phyloP scores from a whole-genome alignment of 2,888 invertebrate species.

The Nebria salina region DNA sequence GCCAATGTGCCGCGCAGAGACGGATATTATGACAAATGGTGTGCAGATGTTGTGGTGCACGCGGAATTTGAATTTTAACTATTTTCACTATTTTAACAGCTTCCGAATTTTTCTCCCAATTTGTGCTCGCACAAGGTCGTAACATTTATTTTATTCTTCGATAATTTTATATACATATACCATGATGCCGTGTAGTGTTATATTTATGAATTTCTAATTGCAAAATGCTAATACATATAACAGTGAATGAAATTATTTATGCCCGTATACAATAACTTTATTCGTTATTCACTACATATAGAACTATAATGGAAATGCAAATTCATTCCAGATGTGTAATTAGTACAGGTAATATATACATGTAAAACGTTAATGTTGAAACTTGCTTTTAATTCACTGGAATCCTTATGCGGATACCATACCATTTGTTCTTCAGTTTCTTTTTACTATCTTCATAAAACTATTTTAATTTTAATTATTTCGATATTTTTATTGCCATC shows the following conservation, averaged over 20 bases:
- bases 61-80: no score
- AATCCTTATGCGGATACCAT: not conserved
- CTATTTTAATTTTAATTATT: no score
- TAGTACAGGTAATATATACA: not conserved
- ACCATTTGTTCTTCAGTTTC: not conserved
- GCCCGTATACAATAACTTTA: not conserved
- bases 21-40: conserved; percentile 18
- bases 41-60: conserved; percentile 2
- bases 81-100: not conserved
- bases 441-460: not conserved
- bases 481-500: no score
- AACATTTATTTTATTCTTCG: not conserved
- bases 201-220: not conserved
- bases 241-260: not conserved
- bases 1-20: not conserved
- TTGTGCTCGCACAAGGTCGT: not conserved
- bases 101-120: not conserved
- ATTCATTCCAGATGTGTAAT: conserved; percentile 1
- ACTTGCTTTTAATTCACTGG: not conserved
- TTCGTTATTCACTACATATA: not conserved
- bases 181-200: no score
- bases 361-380: not conserved
- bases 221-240: not conserved
- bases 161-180: no score
- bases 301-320: not conserved